A percentile compares a stretch with the other conserved stretches of the same genome.
These are phyloP conservation scores for Anthophora plumipes DNA, from an alignment of 2,888 invertebrate species.

Conservation along the genomic window DNA sequence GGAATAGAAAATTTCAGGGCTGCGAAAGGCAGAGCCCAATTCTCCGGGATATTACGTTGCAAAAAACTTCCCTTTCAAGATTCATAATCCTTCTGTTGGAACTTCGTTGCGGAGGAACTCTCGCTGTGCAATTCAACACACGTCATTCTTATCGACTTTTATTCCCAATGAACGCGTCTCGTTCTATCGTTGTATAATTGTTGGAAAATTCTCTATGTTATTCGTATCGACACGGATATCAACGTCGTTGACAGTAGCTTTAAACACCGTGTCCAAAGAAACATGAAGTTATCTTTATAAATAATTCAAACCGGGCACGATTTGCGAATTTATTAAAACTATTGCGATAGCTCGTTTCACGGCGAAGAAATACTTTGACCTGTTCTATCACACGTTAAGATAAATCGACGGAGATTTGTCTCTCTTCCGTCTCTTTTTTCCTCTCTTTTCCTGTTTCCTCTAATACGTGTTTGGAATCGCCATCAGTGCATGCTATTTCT, in stretches of 20 bases:
- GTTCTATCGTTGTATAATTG: slow-evolving; percentile 13
- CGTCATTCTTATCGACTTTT: slow-evolving; percentile 39
- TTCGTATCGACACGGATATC: not conserved
- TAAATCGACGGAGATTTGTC: slow-evolving; percentile 32
- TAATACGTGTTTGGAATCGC: slow-evolving; percentile 4
- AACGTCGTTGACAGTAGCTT: not conserved
- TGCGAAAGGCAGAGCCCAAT: slow-evolving; percentile 78
- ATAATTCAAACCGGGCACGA: too few species aligned
- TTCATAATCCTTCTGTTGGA: slow-evolving; percentile 67
- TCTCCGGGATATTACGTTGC: slow-evolving; percentile 81
- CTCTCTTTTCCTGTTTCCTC: too few species aligned
- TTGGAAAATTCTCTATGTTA: not conserved
- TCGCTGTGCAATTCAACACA: slow-evolving; percentile 17
- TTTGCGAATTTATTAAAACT: too few species aligned
- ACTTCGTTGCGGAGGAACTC: slow-evolving; percentile 35
- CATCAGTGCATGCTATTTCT: slow-evolving; percentile 15
- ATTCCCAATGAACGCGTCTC: slow-evolving; percentile 31
- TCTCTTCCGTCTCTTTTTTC: too few species aligned
- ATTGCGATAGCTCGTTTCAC: too few species aligned
- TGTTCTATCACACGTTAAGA: not conserved
- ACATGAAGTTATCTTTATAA: too few species aligned
- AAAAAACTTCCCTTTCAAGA: slow-evolving; percentile 76
- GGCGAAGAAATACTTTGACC: not conserved
- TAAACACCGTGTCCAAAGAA: too few species aligned
- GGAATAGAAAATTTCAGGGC: slow-evolving; percentile 77